Percentiles rank a stretch among this genome's conserved stretches.
Evolutionary conservation across 2,888 invertebrate species (phyloP).

Genomic region (Tenthredo mesomela): DNA sequence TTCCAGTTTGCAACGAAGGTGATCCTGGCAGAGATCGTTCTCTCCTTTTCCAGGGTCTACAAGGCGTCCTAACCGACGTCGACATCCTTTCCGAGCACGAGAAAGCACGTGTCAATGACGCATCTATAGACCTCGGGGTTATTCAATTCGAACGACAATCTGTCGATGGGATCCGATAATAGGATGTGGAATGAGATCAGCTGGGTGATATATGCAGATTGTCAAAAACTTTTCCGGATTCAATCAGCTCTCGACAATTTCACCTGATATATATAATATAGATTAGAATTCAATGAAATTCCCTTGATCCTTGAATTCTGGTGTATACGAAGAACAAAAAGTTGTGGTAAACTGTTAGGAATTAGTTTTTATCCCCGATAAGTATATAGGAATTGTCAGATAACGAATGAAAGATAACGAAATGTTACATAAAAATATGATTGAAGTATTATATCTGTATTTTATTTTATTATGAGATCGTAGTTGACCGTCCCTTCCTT

Average conservation of each 20-base stretch:
- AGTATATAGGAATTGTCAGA: background rate
- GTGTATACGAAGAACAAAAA: background rate
- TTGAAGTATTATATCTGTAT: background rate
- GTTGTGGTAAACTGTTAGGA: background rate
- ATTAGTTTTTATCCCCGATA: background rate
- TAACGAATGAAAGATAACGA: background rate
- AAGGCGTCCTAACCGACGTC: background rate
- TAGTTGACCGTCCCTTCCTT: background rate
- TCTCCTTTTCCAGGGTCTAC: background rate
- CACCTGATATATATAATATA: too few relatives aligned
- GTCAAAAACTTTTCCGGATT: background rate
- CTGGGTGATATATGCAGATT: background rate
- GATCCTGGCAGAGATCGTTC: background rate
- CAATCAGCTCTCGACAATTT: background rate
- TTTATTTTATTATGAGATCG: background rate
- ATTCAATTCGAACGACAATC: slow-evolving; percentile 20
- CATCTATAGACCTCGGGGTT: background rate
- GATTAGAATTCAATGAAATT: too few relatives aligned
- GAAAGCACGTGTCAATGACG: background rate
- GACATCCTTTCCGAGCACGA: background rate
- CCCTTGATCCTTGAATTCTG: background rate
- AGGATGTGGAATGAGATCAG: slow-evolving; percentile 1
- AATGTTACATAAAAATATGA: background rate
- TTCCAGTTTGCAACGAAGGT: slow-evolving; percentile 16
- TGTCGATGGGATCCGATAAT: slow-evolving; percentile 20